Conservation (phyloP, 2,797 vertebrate species). For the Mormyrops boulengeri region DNA sequence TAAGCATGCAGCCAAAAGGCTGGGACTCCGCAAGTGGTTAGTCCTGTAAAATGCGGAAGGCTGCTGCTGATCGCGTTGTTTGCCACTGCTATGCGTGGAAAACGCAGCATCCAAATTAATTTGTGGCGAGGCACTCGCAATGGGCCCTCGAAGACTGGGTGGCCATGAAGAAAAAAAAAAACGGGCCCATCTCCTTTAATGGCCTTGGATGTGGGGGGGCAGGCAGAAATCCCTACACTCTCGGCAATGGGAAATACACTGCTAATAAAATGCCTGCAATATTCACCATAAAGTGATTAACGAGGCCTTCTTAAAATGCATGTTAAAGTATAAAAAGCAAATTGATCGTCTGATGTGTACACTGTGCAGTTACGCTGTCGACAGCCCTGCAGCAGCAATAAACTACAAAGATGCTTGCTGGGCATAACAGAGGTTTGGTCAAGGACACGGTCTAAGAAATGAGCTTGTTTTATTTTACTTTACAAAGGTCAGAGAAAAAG, state of each 20-base stretch:
- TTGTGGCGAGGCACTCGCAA: neutral
- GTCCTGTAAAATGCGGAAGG: neutral
- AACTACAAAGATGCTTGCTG: neutral
- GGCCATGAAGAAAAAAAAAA: constrained; percentile 4
- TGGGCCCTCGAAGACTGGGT: neutral
- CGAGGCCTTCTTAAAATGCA: neutral
- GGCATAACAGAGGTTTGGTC: neutral
- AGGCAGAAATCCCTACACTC: neutral
- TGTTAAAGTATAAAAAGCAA: constrained; percentile 14
- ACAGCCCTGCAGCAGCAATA: neutral
- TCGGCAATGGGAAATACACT: neutral
- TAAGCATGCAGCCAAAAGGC: neutral
- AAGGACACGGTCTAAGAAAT: neutral
- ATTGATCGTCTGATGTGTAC: neutral
- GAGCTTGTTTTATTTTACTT: neutral
- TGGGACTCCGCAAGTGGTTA: neutral
- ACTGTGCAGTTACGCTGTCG: neutral
- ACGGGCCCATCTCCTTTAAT: neutral
- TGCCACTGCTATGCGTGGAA: neutral
- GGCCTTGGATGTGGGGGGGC: neutral
- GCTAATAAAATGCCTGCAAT: neutral
- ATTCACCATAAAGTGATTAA: constrained; percentile 8
- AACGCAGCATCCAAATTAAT: neutral
- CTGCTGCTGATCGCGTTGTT: neutral
- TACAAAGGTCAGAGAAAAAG: neutral